Conservation (phyloP, 2,797 vertebrate species). For the Pempheris klunzingeri region DNA sequence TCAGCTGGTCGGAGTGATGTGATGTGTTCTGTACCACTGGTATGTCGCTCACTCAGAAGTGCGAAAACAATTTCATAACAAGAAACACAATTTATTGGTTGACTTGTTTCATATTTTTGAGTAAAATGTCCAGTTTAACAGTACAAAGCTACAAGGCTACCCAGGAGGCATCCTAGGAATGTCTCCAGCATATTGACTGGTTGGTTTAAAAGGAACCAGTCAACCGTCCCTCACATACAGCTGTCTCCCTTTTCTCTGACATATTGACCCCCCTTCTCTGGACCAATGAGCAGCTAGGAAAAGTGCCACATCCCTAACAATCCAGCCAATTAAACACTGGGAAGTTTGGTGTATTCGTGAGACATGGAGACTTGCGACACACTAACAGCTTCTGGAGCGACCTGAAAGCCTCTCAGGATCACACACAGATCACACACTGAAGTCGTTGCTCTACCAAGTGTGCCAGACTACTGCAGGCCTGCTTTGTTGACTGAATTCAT, state of each 20-base stretch:
- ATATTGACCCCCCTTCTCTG: not conserved
- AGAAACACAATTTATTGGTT: not conserved
- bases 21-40: not conserved
- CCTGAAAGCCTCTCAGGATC: not conserved
- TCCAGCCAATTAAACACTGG: constrained; percentile 17
- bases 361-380: constrained; percentile 5
- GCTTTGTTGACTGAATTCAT: not conserved
- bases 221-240: constrained; percentile 14
- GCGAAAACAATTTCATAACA: not conserved
- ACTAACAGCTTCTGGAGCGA: constrained; percentile 4
- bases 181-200: constrained; percentile 9
- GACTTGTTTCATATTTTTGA: not conserved
- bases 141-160: not conserved
- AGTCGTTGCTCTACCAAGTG: no score
- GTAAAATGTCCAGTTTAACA: no score
- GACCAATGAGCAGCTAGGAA: constrained; percentile 53
- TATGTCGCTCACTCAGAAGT: not conserved
- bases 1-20: not conserved
- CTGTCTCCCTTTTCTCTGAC: constrained; percentile 39
- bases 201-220: not conserved
- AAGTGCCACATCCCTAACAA: constrained; percentile 50
- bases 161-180: constrained; percentile 36
- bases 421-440: no score
- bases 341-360: not conserved
- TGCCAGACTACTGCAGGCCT: no score